phyloP scores from a whole-genome alignment of 1,140 invertebrate species.

The Drosophila nebulosa region DNA sequence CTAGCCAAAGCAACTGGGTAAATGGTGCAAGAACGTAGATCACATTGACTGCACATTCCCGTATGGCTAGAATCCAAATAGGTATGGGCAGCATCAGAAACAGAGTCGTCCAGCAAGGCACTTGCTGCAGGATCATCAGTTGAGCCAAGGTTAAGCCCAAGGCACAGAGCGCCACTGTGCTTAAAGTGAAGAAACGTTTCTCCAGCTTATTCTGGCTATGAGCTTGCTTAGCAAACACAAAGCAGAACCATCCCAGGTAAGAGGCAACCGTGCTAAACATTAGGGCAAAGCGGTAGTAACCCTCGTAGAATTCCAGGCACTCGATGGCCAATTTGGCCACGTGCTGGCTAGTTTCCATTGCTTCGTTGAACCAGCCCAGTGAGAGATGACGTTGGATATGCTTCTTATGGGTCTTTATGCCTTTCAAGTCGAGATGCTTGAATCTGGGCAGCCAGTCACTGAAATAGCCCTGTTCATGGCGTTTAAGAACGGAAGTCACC shows the following conservation, averaged over 20 bases:
- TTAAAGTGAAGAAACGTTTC: neutral
- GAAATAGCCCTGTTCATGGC: conserved; percentile 37
- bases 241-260: conserved; percentile 86
- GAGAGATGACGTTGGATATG: conserved; percentile 11
- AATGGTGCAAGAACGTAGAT: neutral
- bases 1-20: conserved; percentile 31
- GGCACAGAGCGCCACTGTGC: neutral
- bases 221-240: conserved; percentile 20
- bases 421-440: conserved; percentile 6
- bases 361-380: conserved; percentile 1
- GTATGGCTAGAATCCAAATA: conserved; percentile 44
- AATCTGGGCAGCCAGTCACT: conserved; percentile 30
- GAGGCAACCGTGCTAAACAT: conserved; percentile 83
- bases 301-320: conserved; percentile 87
- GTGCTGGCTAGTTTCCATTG: conserved; percentile 12
- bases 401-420: conserved; percentile 12
- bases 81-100: conserved; percentile 62
- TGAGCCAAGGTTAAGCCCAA: conserved; percentile 20
- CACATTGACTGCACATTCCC: conserved; percentile 4
- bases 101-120: conserved; percentile 28
- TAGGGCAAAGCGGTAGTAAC: conserved; percentile 87
- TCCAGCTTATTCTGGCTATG: neutral
- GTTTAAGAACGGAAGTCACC: conserved; percentile 81
- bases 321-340: conserved; percentile 76
- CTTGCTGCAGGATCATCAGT: conserved; percentile 37